A percentile compares a stretch with the other conserved stretches of the same genome.
Conservation (phyloP, 2,888 invertebrate genomes). For the Leptinotarsa haldemani region DNA sequence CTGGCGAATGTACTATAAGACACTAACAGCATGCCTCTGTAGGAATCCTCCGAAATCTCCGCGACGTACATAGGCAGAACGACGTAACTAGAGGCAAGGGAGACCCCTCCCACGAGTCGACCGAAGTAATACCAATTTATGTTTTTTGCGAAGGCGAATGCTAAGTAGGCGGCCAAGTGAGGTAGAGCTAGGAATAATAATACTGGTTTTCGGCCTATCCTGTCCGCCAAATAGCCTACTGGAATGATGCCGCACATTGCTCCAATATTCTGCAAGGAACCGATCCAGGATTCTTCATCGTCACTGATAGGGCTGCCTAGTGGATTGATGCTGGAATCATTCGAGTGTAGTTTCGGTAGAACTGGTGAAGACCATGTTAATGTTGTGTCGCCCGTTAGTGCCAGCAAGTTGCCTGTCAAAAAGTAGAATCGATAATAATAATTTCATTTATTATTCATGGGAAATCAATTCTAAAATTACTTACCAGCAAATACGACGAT, state of each 20-base stretch:
- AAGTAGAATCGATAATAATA: no score
- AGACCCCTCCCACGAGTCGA: slow-evolving; percentile 72
- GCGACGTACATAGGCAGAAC: slow-evolving; percentile 86
- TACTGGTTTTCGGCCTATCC: slow-evolving; percentile 75
- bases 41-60: slow-evolving; percentile 83
- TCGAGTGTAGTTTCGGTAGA: slow-evolving; percentile 47
- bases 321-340: slow-evolving; percentile 54
- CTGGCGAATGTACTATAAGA: slow-evolving; percentile 79
- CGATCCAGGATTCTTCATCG: slow-evolving; percentile 67
- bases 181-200: slow-evolving; percentile 74
- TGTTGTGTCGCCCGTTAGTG: slow-evolving; percentile 63
- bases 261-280: slow-evolving; percentile 66
- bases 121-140: slow-evolving; percentile 66
- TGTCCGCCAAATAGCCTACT: slow-evolving; percentile 75
- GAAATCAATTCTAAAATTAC: background rate
- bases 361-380: slow-evolving; percentile 64
- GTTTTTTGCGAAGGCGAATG: slow-evolving; percentile 45
- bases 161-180: slow-evolving; percentile 68
- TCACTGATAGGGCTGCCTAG: slow-evolving; percentile 56
- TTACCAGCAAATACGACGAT: slow-evolving; percentile 39
- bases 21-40: slow-evolving; percentile 77
- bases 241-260: slow-evolving; percentile 73
- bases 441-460: no score
- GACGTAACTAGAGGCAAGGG: slow-evolving; percentile 76
- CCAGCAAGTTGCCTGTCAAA: slow-evolving; percentile 63